Evolutionary conservation across 2,797 vertebrate genomes (phyloP).

Genomic region (Ambastaia sidthimunki): DNA sequence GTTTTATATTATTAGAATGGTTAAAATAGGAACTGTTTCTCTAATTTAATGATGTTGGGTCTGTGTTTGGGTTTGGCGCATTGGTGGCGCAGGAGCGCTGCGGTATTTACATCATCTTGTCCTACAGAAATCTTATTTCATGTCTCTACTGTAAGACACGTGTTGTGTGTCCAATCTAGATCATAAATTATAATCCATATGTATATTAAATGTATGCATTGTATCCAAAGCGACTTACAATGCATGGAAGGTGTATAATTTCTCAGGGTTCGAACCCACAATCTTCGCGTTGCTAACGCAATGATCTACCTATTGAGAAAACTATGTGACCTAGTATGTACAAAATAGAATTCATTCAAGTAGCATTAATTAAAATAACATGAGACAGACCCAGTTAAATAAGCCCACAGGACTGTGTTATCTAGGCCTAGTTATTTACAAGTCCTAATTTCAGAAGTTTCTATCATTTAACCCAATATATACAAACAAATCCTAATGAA

Average conservation of each 20-base stretch:
- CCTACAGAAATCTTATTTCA: background rate
- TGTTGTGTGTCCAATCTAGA: background rate
- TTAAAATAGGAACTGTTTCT: background rate
- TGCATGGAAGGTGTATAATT: too few species aligned
- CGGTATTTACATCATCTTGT: background rate
- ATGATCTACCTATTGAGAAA: background rate
- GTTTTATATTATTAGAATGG: background rate
- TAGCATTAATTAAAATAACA: conserved; percentile 28
- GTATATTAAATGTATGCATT: background rate
- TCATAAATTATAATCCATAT: background rate
- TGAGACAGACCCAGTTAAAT: conserved; percentile 40
- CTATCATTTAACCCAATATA: background rate
- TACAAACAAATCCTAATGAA: background rate
- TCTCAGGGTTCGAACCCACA: too few species aligned
- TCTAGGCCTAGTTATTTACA: conserved; percentile 11
- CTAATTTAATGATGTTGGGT: conserved; percentile 32
- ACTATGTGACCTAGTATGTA: background rate
- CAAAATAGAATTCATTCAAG: conserved; percentile 5
- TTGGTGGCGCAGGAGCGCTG: conserved; percentile 54
- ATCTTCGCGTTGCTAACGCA: too few species aligned
- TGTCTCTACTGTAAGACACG: background rate
- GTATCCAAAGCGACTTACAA: too few species aligned
- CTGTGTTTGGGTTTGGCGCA: conserved; percentile 37
- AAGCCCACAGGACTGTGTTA: conserved; percentile 28
- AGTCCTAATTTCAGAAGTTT: background rate